These are phyloP conservation scores for Parnassius orleans DNA, from an alignment of 2,888 invertebrate species.

Conservation along the genomic window DNA sequence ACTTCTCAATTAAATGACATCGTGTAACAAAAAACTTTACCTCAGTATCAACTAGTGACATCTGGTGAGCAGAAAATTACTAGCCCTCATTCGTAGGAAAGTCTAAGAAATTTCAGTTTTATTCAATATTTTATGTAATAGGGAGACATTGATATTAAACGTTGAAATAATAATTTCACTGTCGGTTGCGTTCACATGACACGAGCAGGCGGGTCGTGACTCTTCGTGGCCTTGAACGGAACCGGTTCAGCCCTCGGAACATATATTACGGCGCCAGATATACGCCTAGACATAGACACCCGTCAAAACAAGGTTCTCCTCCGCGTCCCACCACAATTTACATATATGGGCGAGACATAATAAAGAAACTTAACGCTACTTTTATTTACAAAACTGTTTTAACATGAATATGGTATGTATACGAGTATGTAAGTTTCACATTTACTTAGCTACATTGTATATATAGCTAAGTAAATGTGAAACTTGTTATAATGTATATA, in stretches of 20 bases:
- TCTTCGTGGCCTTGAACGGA: conserved; percentile 35
- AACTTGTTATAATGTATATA: no score
- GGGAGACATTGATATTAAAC: neutral
- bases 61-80: no score
- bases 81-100: no score
- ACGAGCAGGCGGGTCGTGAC: conserved; percentile 32
- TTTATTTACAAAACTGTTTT: neutral
- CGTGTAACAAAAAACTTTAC: no score
- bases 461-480: no score
- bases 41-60: no score
- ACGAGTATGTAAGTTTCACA: no score
- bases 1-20: no score
- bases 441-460: no score
- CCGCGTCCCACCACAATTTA: neutral
- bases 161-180: conserved; percentile 17
- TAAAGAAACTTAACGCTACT: neutral
- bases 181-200: conserved; percentile 21
- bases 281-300: conserved; percentile 32
- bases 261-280: conserved; percentile 18
- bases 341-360: neutral
- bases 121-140: no score
- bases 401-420: neutral
- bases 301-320: conserved; percentile 22
- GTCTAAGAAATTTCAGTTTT: no score
- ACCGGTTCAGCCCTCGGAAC: conserved; percentile 36